Base-by-base conservation (phyloP, 2,113 vertebrate genomes). In the Onychorhynchus coronatus region DNA sequence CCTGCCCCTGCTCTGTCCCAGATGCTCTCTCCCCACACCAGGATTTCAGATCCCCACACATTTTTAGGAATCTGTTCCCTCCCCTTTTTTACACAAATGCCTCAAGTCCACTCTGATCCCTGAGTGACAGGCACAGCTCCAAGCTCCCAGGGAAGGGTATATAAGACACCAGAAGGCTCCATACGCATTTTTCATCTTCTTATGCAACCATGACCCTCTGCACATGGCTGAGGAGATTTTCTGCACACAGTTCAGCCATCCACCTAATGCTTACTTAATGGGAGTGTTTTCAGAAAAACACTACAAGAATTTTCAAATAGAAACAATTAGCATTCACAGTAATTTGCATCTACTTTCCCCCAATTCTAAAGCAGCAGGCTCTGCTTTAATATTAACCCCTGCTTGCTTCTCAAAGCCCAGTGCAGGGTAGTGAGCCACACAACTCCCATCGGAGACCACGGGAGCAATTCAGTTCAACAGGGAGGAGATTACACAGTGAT, bases 251-350 rank as follows among this genome's bases (percentile, higher is more conserved):
- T 80, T 96, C 84, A 88, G 85, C 92, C 89, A 94, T 89, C 88
- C 66, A 97, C 88, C 90, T 96, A 97, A 97, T 93, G 95, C 81
- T 96, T 86, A 88, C 91, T 97, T 98, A 97, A 97, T 94, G 73
- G 91, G 78, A 97, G 79, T 95, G 95, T 96, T 98, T 97, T 79
- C 96, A 97, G 88, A 96, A 97, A 97, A 97, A 97, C 65, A 97
- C 96, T 89, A 89, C 39, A 77, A 92, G 96, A 95, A 96, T 97
- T 97, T 97, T 97, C 96, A 97, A 98, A 97, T 96, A 98, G 97
- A 97, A 98, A 97, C 93, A 97, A 97, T 98, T 98, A 98, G 89
- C 89, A 97, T 95, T 92, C 94, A 81, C 91, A 75, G 90, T 95
- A 97, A 98, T 98, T 98, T 98, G 88, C 95, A 97, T 97, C 92